These are phyloP conservation scores for Phyto melanocephala DNA, from an alignment of 2,888 invertebrate genomes.

Conservation along the genomic window DNA sequence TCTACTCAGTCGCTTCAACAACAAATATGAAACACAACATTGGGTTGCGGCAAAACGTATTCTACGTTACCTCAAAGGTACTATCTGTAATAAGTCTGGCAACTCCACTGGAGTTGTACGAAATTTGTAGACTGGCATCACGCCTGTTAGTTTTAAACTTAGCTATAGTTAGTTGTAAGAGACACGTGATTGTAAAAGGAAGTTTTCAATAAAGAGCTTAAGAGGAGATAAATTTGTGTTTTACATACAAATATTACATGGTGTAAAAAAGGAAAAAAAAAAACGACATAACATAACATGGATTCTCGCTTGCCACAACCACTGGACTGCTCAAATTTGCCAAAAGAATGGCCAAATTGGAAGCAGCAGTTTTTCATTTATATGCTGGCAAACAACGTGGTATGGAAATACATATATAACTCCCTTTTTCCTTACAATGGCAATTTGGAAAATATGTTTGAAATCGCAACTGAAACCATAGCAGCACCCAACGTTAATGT, in stretches of 20 bases:
- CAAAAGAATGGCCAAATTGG: slow-evolving; percentile 2
- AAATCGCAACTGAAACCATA: background rate
- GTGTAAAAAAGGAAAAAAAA: background rate
- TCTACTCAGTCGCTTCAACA: background rate
- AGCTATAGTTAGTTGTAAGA: no score
- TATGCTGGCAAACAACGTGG: background rate
- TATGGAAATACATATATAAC: slow-evolving; percentile 16
- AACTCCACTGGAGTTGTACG: no score
- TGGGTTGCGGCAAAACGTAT: background rate
- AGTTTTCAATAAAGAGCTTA: no score
- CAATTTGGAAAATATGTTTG: background rate
- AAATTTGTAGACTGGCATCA: no score
- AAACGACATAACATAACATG: no score
- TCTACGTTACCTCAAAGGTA: background rate
- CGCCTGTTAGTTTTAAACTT: no score
- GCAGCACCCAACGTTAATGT: background rate
- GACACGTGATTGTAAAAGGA: no score
- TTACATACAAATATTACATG: background rate
- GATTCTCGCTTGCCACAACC: background rate
- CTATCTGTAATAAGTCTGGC: no score
- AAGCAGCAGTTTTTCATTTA: slow-evolving; percentile 6
- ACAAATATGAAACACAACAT: background rate
- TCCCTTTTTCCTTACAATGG: slow-evolving; percentile 7
- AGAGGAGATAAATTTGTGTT: no score
- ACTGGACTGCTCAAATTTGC: slow-evolving; percentile 1